Evolutionary conservation across 2,797 vertebrate species (phyloP), one percentile per base, ranked within the genome.

Genomic region (Urocyon cinereoargenteus): DNA sequence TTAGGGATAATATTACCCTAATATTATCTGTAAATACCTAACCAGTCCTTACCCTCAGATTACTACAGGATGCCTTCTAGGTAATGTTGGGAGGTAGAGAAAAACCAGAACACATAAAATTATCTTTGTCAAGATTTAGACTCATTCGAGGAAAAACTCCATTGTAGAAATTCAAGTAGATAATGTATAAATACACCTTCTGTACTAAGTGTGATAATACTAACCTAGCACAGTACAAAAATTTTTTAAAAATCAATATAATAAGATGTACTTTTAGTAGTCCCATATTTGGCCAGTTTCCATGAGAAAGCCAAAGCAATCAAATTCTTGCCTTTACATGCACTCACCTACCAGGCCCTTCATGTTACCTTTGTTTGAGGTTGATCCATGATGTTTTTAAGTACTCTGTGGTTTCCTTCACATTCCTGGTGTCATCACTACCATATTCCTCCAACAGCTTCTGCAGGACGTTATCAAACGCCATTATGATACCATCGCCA

Each of bases 391-490:
- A 99, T 0, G 98, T 98, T 89, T 99, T 99, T 97, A 99, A 98
- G 93, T 99, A 99, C 68, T 99, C 99, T 0, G 99, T 99, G 96
- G 99, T 99, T 98, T 99, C 99, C 96, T 99, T 99, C 98, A 99
- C 99, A 86, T 99, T 99, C 96, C 99, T 99, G 1, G 99, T 99
- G 98, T 99, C 99, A 82, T 99, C 99, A 1, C 97, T 95, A 36
- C 99, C 98, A 96, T 99, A 99, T 34, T 99, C 99, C 81, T 98
- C 99, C 95, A 99, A 98, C 19, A 99, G 98, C 98, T 99, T 99
- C 98, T 98, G 99, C 91, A 99, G 99, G 53, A 99, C 98, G 75
- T 99, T 99, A 36, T 99, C 99, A 97, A 99, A 99, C 0, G 99
- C 98, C 87, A 98, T 98, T 15, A 99, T 98, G 0, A 99, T 91